Evolutionary conservation across 2,888 invertebrate species (phyloP).

Genomic region (Lithophane socia): DNA sequence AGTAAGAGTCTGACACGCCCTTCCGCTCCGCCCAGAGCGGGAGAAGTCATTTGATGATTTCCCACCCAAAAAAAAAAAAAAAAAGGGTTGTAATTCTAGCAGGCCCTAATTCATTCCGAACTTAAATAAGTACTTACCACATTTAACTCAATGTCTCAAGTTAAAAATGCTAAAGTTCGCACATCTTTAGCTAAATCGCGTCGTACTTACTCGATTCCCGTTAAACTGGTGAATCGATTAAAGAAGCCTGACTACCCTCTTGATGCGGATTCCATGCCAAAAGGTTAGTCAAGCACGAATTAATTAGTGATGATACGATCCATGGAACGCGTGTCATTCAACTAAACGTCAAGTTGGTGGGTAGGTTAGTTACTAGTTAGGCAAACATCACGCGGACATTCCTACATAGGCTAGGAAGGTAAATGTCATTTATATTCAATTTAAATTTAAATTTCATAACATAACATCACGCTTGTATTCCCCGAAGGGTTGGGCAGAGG

Average conservation of each 20-base stretch:
- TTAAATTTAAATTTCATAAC: not conserved
- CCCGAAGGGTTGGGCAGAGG: too few relatives aligned
- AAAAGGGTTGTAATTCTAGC: not conserved
- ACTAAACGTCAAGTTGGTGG: slow-evolving; percentile 8
- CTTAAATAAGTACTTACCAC: not conserved
- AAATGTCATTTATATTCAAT: slow-evolving; percentile 29
- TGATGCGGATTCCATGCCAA: slow-evolving; percentile 35
- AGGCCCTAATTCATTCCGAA: not conserved
- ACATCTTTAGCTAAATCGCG: not conserved
- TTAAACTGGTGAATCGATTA: slow-evolving; percentile 41
- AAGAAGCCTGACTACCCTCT: slow-evolving; percentile 38
- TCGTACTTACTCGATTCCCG: slow-evolving; percentile 15
- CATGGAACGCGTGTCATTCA: slow-evolving; percentile 39
- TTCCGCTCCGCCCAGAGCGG: too few relatives aligned
- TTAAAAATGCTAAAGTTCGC: slow-evolving; percentile 23
- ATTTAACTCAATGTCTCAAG: not conserved
- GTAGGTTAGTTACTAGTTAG: not conserved
- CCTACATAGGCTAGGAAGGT: not conserved
- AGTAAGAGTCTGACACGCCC: too few relatives aligned
- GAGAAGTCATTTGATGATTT: too few relatives aligned
- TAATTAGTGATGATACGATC: slow-evolving; percentile 47
- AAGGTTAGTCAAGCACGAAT: slow-evolving; percentile 48
- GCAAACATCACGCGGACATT: not conserved
- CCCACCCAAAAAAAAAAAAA: too few relatives aligned
- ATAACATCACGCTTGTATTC: too few relatives aligned